Evolutionary conservation across 2,888 invertebrate species (phyloP), one percentile per base, ranked within the genome.

Genomic region (Orthosia gracilis): DNA sequence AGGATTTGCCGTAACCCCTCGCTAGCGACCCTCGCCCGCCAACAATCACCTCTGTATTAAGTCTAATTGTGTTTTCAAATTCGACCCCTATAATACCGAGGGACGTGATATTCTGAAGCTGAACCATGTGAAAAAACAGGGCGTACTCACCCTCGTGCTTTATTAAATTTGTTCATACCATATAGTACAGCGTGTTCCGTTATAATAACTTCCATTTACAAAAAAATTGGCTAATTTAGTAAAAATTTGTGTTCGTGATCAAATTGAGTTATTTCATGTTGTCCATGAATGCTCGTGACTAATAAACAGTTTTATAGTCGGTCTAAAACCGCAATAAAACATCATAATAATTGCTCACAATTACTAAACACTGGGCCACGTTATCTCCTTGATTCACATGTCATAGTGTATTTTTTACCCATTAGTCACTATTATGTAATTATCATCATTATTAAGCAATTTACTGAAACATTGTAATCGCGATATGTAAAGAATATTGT

Each of bases 21-120:
- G 92, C 87, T 84, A 82, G 89, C 92, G 94, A 95, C 96, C 96
- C 96, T 94, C 94, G 92, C 94, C 91, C 90, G 94, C 94, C 94
- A 93, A 95, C 96, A 95, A 96, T 96, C 96, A 96, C 96, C 96
- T 96, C 96, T 96, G 96, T 96, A 96, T 96, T 96, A 96, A 96
- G 94, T 96, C 96, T 96, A 96, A 96, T 96, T 96, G 96, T 96
- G 96, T 96, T 96, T 96, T 96, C 95, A 94, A 96, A 96, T 96
- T 95, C 94, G 90, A 92, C 94, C 95, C 96, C 94, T 94, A 94
- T 93, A 94, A 94, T 93, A 90, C 85, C 88, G 88, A 91, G 94
- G 93, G 94, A 92, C 89, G 91, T 88, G 89, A 90, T 92, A 90
- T 91, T 92, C 90, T 85, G 86, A 80, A 89, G 91, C 90, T 85